Percentiles rank a stretch among this genome's conserved stretches.
Conservation (phyloP, 2,888 invertebrate genomes). For the Tolmerus cingulatus region DNA sequence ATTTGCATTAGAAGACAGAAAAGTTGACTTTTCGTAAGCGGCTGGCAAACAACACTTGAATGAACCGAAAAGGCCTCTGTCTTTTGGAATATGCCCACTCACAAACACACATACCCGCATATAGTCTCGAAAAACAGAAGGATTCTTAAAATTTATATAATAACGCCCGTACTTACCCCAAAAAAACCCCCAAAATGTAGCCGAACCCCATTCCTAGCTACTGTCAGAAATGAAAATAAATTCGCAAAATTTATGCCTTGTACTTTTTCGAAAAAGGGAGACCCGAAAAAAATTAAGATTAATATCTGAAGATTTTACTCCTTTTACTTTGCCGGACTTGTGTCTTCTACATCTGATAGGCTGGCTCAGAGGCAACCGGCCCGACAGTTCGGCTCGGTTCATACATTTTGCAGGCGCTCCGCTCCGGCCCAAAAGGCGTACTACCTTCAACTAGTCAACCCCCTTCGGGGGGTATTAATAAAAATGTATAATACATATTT, state of each 20-base stretch:
- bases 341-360: neutral
- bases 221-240: slow-evolving; percentile 25
- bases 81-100: neutral
- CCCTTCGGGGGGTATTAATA: neutral
- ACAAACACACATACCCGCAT: neutral
- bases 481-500: neutral
- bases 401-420: neutral
- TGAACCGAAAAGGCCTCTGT: neutral
- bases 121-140: neutral
- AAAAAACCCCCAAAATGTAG: neutral
- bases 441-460: neutral
- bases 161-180: neutral
- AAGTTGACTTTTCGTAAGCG: slow-evolving; percentile 7
- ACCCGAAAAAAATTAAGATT: slow-evolving; percentile 12
- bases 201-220: neutral
- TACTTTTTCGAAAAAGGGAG: neutral
- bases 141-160: neutral
- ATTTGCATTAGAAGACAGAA: slow-evolving; percentile 7
- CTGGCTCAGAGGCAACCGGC: neutral
- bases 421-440: neutral
- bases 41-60: neutral
- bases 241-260: slow-evolving; percentile 17
- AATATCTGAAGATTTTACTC: slow-evolving; percentile 18
- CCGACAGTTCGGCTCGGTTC: neutral
- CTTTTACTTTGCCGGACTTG: neutral